phyloP scores from a whole-genome alignment of 2,113 vertebrate species.

The Pseudorasbora parva region DNA sequence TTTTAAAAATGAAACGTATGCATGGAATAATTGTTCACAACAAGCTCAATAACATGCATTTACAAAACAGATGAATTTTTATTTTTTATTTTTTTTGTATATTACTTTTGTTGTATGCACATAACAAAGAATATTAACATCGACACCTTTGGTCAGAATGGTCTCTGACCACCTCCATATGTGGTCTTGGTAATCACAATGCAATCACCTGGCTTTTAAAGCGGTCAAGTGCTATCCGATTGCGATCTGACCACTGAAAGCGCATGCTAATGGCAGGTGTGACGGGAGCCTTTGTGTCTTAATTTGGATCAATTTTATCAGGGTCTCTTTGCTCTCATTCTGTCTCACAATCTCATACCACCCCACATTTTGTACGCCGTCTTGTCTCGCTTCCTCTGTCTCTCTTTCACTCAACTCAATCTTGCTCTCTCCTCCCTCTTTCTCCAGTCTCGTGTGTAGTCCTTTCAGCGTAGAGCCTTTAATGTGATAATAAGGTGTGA shows the following conservation, averaged over 20 bases:
- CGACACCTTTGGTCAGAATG: not conserved
- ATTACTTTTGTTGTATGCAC: not conserved
- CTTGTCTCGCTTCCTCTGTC: constrained; percentile 17
- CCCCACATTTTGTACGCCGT: constrained; percentile 2
- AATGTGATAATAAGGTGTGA: constrained; percentile 86
- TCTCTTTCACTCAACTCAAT: constrained; percentile 32
- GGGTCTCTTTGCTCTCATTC: constrained; percentile 12
- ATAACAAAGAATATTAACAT: not conserved
- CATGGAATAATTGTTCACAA: too few relatives aligned
- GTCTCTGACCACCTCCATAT: constrained; percentile 1
- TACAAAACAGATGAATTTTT: not conserved
- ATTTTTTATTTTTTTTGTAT: not conserved
- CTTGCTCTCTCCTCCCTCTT: constrained; percentile 38
- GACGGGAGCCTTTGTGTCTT: constrained; percentile 16
- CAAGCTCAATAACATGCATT: too few relatives aligned
- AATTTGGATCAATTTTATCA: constrained; percentile 32
- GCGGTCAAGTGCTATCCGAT: constrained; percentile 9
- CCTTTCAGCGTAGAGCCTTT: constrained; percentile 74
- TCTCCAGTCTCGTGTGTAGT: constrained; percentile 69
- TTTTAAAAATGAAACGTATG: too few relatives aligned
- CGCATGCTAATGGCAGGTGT: constrained; percentile 17
- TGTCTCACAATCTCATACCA: constrained; percentile 32
- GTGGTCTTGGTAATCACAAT: not conserved
- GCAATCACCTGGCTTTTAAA: constrained; percentile 23
- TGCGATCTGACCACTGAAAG: constrained; percentile 1